Conservation (phyloP, 2,888 invertebrate species). For the Drosophila longiperda region DNA sequence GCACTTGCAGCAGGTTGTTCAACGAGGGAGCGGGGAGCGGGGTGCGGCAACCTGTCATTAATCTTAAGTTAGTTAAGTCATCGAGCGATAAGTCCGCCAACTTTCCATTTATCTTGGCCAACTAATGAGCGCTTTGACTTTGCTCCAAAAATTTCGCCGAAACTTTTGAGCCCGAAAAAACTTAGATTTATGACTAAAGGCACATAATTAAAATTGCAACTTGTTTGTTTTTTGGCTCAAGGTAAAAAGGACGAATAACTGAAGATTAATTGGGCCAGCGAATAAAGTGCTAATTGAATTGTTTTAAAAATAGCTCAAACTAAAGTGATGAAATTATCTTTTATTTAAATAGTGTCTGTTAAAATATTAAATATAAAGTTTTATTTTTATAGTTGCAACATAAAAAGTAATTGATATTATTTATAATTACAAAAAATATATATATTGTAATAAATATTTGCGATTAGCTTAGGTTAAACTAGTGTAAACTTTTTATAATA, state of each 20-base stretch:
- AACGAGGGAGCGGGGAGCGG: too few relatives aligned
- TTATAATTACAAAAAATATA: too few relatives aligned
- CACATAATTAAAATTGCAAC: constrained; percentile 43
- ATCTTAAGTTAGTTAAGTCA: constrained; percentile 64
- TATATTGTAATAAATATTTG: not conserved
- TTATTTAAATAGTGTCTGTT: constrained; percentile 1
- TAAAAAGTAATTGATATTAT: too few relatives aligned
- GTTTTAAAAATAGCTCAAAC: not conserved
- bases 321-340: constrained; percentile 4
- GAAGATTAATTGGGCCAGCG: constrained; percentile 28
- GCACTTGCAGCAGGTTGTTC: constrained; percentile 16
- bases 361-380: not conserved
- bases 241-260: constrained; percentile 13
- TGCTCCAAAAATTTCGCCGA: constrained; percentile 40
- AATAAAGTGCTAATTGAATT: constrained; percentile 25
- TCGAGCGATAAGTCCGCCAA: constrained; percentile 28
- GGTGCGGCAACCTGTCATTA: constrained; percentile 57
- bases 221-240: constrained; percentile 24
- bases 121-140: constrained; percentile 56
- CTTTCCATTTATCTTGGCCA: constrained; percentile 65
- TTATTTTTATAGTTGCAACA: not conserved
- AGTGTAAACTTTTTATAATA: not conserved
- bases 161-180: constrained; percentile 63
- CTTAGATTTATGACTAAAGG: constrained; percentile 63
- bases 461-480: not conserved